A percentile compares a stretch with the other conserved stretches of the same genome.
Evolutionary conservation across 2,113 vertebrate genomes (phyloP).

Genomic region (Perccottus glenii): DNA sequence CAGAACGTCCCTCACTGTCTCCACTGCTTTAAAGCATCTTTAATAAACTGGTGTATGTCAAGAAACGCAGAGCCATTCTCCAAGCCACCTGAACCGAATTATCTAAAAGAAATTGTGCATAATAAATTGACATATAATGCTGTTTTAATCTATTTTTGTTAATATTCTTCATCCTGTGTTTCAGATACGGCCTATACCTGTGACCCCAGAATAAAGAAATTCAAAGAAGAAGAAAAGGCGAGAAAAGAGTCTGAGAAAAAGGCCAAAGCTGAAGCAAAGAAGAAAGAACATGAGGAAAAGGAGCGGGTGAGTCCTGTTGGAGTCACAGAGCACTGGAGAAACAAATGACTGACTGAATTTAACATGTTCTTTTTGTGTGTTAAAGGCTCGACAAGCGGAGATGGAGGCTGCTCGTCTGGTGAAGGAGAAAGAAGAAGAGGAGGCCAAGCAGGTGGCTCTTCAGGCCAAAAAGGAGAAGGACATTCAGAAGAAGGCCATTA

Average conservation of each 20-base stretch:
- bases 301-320: conserved; percentile 84
- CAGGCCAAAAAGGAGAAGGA: conserved; percentile 96
- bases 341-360: neutral
- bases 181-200: conserved; percentile 94
- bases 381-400: conserved; percentile 91
- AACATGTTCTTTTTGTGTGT: neutral
- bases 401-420: conserved; percentile 87
- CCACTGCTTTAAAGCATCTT: no score
- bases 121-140: no score
- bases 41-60: no score
- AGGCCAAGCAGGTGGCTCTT: conserved; percentile 89
- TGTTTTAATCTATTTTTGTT: no score
- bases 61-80: no score
- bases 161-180: neutral
- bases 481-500: conserved; percentile 97
- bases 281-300: conserved; percentile 93
- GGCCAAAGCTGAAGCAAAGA: conserved; percentile 94
- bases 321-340: neutral
- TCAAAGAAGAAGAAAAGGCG: conserved; percentile 97
- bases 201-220: conserved; percentile 97
- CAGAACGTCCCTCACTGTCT: no score
- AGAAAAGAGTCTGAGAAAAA: conserved; percentile 99
- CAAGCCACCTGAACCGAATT: no score
- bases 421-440: conserved; percentile 95
- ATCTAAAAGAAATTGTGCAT: no score